phyloP scores from a whole-genome alignment of 1,140 invertebrate genomes.

The Whitmania pigra region DNA sequence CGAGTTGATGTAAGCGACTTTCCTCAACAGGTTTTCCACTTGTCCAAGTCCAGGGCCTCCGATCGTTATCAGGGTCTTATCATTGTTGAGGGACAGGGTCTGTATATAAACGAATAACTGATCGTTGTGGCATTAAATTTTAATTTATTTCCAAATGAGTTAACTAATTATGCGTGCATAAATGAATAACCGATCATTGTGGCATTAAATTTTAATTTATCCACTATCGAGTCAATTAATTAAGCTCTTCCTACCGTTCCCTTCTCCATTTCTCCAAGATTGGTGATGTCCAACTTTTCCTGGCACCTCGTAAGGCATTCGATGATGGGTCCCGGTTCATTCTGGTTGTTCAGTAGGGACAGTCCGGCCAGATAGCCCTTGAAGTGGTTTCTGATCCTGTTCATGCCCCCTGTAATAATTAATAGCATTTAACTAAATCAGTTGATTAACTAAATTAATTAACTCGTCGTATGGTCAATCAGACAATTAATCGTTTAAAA shows the following conservation, averaged over 20 bases:
- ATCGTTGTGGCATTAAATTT: too few species aligned
- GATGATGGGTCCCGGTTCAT: constrained; percentile 66
- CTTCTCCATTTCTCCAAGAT: constrained; percentile 60
- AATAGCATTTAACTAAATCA: background rate
- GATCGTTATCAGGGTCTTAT: constrained; percentile 72
- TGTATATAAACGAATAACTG: constrained; percentile 32
- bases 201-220: too few species aligned
- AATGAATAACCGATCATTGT: background rate
- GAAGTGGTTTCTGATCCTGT: constrained; percentile 73
- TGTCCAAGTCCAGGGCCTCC: constrained; percentile 77
- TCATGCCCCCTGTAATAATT: constrained; percentile 55
- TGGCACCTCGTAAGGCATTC: constrained; percentile 71
- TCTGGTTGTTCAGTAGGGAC: constrained; percentile 62
- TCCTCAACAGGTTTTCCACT: constrained; percentile 69
- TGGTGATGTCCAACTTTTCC: constrained; percentile 66
- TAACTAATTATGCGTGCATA: constrained; percentile 33
- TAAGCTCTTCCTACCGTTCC: constrained; percentile 39
- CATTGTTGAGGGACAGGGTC: constrained; percentile 48
- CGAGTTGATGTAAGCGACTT: constrained; percentile 78
- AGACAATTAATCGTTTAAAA: background rate
- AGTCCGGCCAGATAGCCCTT: constrained; percentile 74
- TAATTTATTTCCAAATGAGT: constrained; percentile 36
- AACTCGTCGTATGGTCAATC: background rate
- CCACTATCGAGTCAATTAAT: constrained; percentile 41
- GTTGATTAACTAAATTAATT: background rate